A percentile compares a stretch with the other conserved stretches of the same genome.
Evolutionary conservation across 2,113 vertebrate genomes (phyloP).

Genomic region (Nannospalax galili): DNA sequence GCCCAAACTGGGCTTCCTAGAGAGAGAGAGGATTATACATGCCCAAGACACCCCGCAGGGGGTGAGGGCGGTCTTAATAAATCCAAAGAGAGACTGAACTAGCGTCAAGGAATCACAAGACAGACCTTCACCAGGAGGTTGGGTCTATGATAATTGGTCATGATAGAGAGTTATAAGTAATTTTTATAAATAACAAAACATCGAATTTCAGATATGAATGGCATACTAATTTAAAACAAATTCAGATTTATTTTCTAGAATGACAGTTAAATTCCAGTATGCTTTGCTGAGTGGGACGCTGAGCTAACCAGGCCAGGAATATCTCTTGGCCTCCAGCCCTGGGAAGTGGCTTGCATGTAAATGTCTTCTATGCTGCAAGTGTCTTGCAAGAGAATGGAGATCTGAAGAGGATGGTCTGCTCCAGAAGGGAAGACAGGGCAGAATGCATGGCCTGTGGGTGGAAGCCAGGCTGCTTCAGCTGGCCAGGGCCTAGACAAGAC

Average conservation of each 20-base stretch:
- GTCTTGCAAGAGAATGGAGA: neutral
- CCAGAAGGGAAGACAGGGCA: neutral
- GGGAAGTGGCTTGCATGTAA: neutral
- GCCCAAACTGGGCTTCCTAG: neutral
- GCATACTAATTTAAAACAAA: neutral
- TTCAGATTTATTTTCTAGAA: neutral
- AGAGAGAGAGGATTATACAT: neutral
- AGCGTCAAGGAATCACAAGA: neutral
- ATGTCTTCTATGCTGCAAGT: neutral
- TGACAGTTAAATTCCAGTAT: neutral
- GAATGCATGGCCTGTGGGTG: neutral
- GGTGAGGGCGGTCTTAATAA: neutral
- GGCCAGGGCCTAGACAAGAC: neutral
- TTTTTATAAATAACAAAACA: neutral
- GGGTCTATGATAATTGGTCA: neutral
- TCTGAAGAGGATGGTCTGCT: neutral
- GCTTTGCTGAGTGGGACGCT: neutral
- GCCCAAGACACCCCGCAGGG: too few relatives aligned
- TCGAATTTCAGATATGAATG: neutral
- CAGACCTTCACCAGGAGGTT: neutral
- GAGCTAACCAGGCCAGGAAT: slow-evolving; percentile 33
- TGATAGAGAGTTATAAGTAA: neutral
- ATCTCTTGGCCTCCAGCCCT: neutral
- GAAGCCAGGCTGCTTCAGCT: neutral
- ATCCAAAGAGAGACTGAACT: neutral